A percentile compares a stretch with the other conserved stretches of the same genome.
Conservation (phyloP, 2,888 invertebrate genomes). For the Clanis bilineata region DNA sequence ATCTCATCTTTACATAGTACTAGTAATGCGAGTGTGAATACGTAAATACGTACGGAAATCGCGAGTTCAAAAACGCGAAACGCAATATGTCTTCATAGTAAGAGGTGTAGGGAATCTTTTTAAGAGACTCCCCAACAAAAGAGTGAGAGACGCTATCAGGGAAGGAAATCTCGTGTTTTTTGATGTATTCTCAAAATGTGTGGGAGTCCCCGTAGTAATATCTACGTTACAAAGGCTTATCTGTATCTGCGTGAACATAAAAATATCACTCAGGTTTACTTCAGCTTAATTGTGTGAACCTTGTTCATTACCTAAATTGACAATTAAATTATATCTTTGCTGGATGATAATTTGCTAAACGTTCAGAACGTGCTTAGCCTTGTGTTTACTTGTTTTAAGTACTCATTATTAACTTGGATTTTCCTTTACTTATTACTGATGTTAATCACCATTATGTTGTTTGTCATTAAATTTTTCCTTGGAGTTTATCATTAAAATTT, state of each 20-base stretch:
- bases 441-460: not conserved
- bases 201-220: conserved; percentile 32
- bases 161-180: conserved; percentile 64
- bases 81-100: conserved; percentile 80
- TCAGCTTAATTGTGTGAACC: conserved; percentile 4
- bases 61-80: conserved; percentile 81
- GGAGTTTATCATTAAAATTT: too few species aligned
- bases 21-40: conserved; percentile 81
- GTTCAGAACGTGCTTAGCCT: not conserved
- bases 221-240: conserved; percentile 12
- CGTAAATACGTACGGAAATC: conserved; percentile 79
- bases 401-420: not conserved
- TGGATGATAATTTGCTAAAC: conserved; percentile 3
- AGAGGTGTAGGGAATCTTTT: conserved; percentile 73
- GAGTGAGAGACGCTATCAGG: conserved; percentile 62
- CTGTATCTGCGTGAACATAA: conserved; percentile 11
- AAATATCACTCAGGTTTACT: conserved; percentile 2
- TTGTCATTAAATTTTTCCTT: not conserved
- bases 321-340: not conserved
- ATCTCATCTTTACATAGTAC: conserved; percentile 76
- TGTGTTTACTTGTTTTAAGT: not conserved
- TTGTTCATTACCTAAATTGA: not conserved
- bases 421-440: conserved; percentile 2
- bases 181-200: conserved; percentile 54
- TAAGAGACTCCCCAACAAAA: conserved; percentile 67